Conservation (phyloP, 2,888 invertebrate species). For the Seira ritae region DNA sequence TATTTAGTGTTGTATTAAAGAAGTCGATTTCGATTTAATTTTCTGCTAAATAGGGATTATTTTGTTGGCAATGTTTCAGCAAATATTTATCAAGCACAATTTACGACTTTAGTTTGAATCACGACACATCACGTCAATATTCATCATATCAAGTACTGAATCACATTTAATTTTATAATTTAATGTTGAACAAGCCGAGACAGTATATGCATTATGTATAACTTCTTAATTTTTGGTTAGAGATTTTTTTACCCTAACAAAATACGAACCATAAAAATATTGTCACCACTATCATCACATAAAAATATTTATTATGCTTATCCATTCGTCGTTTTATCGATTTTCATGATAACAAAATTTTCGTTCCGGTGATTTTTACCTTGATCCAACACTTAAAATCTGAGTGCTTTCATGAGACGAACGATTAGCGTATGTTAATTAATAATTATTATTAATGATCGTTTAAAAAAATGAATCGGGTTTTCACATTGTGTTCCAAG, state of each 20-base stretch:
- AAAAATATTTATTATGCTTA: background rate
- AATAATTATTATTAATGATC: background rate
- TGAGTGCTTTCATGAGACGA: too few relatives aligned
- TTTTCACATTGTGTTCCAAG: constrained; percentile 46
- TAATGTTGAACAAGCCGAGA: constrained; percentile 46
- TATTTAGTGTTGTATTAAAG: background rate
- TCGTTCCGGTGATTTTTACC: too few relatives aligned
- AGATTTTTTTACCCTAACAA: too few relatives aligned
- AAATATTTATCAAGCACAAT: background rate
- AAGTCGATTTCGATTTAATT: background rate
- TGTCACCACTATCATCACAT: background rate
- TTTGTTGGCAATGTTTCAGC: background rate
- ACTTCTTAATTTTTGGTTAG: too few relatives aligned
- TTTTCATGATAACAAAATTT: too few relatives aligned
- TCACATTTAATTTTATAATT: background rate
- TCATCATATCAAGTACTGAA: background rate
- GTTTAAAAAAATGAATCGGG: constrained; percentile 28
- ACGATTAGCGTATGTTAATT: too few relatives aligned
- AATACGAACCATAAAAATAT: too few relatives aligned
- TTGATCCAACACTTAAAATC: too few relatives aligned
- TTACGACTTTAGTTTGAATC: background rate
- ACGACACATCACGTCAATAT: too few relatives aligned
- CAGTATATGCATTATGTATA: constrained; percentile 48
- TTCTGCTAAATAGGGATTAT: background rate
- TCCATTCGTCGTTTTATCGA: too few relatives aligned